These are phyloP conservation scores for Acanthosepion pharaonis DNA, from an alignment of 2,888 invertebrate genomes.

Conservation along the genomic window DNA sequence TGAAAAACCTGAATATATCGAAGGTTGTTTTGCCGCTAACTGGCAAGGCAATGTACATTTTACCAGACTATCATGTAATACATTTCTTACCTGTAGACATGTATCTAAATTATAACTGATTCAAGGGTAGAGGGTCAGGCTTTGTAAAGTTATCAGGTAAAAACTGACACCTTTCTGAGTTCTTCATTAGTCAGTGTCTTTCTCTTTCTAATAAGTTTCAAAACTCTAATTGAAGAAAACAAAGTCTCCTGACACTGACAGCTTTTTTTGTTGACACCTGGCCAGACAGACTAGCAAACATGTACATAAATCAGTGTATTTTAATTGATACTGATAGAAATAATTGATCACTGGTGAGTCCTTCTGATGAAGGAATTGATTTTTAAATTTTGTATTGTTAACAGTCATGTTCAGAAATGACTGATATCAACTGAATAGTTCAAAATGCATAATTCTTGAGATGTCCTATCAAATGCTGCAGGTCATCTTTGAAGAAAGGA, in stretches of 20 bases:
- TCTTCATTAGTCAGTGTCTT: no score
- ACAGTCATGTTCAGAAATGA: background rate
- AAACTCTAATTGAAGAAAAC: background rate
- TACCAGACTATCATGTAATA: no score
- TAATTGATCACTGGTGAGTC: background rate
- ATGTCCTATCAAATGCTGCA: background rate
- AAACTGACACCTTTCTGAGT: no score
- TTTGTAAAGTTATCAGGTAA: no score
- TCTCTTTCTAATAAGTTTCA: background rate
- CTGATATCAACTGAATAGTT: background rate
- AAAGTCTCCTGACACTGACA: background rate
- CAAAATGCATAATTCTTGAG: background rate
- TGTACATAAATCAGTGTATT: background rate
- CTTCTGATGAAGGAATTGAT: background rate
- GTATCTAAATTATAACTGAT: no score
- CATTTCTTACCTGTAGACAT: no score
- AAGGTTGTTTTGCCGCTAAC: no score
- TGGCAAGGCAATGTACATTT: no score
- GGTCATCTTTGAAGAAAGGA: background rate
- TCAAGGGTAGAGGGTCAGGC: no score
- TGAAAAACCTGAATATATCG: no score
- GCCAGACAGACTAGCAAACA: background rate
- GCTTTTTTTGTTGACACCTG: background rate
- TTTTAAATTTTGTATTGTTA: slow-evolving; percentile 33
- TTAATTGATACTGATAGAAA: background rate